phyloP scores from a whole-genome alignment of 2,888 invertebrate species.

The Tetranychus piercei region DNA sequence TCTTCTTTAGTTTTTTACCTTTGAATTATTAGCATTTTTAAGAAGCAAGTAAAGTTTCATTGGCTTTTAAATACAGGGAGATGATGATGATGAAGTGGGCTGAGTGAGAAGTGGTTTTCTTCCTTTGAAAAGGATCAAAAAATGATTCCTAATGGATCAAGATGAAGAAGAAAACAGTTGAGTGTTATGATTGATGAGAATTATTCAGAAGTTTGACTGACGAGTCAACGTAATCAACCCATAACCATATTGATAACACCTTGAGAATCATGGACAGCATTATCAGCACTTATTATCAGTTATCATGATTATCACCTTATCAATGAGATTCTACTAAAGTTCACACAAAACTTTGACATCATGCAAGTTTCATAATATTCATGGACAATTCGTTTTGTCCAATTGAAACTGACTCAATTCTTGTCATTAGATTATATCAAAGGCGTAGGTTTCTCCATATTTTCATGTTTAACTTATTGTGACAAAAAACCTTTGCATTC shows the following conservation, averaged over 20 bases:
- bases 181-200: background rate
- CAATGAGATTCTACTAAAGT: too few species aligned
- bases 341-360: too few species aligned
- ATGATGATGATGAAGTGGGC: background rate
- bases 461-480: too few species aligned
- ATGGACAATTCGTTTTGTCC: too few species aligned
- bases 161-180: background rate
- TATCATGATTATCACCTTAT: background rate
- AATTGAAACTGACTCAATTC: too few species aligned
- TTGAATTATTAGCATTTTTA: too few species aligned
- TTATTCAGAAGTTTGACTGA: background rate
- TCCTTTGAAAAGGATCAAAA: background rate
- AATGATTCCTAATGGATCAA: slow-evolving; percentile 1
- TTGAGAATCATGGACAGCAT: background rate
- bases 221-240: background rate
- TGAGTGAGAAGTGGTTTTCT: background rate
- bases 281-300: background rate
- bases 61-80: too few species aligned
- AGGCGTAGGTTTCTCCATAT: too few species aligned
- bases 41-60: too few species aligned
- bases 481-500: too few species aligned
- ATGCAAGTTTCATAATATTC: too few species aligned
- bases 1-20: background rate
- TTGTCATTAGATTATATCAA: too few species aligned
- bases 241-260: background rate